Evolutionary conservation across 2,888 invertebrate genomes (phyloP), one percentile per base, ranked within the genome.

Genomic region (Lobophora halterata): DNA sequence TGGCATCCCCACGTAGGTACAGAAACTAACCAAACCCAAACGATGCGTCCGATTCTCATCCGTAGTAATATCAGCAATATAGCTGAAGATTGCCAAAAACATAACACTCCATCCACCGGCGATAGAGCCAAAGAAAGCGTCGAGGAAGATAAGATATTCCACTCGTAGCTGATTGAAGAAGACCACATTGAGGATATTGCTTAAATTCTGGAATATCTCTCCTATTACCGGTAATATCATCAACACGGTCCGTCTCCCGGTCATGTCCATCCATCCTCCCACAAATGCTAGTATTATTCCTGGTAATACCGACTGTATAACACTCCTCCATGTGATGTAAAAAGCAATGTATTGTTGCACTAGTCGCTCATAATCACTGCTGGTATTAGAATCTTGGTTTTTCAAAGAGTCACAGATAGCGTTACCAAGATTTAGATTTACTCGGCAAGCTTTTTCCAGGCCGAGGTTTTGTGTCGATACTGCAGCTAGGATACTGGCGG

Each of bases 401-500:
- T 91, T 89, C 6, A 94, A 71, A 0, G 93, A 92, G 53, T 90
- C 90, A 65, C 94, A 94, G 1, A 93, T 89, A 51, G 89, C 88
- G 25, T 88, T 87, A 0, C 90, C 82, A 52, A 92, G 92, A 2
- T 81, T 89, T 50, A 94, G 78, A 63, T 94, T 94, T 0, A 94
- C 93, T 8, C 93, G 79, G 59, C 94, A 94, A 0, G 93, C 93
- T 70, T 94, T 94, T 67, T 93, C 93, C 49, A 94, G 75, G 63
- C 92, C 93, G 4, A 94, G 76, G 69, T 94, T 94, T 70, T 93
- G 93, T 5, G 93, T 92, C 7, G 93, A 91, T 40, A 93, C 64
- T 19, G 89, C 88, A 0, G 93, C 90, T 10, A 89, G 58, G 4
- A 88, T 41, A 9, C 52, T 52, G 1, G 59, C 54, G 8, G 55